Evolutionary conservation across 2,888 invertebrate genomes (phyloP), one percentile per base, ranked within the genome.

Genomic region (Drosophila meridiana): DNA sequence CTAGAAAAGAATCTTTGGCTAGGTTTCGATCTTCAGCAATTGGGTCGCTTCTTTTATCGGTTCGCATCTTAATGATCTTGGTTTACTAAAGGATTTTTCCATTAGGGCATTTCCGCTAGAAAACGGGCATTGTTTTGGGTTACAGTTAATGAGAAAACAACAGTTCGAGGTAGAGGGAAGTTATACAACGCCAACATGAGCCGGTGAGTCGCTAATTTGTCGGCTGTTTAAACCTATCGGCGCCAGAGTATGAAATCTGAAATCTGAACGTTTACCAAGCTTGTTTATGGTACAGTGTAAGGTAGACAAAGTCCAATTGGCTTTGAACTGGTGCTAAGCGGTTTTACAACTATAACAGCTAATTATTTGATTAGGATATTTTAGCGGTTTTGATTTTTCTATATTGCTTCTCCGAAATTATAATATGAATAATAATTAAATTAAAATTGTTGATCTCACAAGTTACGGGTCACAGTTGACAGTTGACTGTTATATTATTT

Each of bases 191-290:
- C 64, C 69, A 69, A 81, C 78, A 67, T 70, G 64, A 65, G 55
- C 34, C 42, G 52, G 28, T 26, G 28, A 36, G 14, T 36, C 34
- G 50, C 34, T 50, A 40, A 43, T 73, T 56, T 52, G 34, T 65
- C 73, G 57, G 13, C 50, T 73, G 74, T 47, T 77, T 45, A 36
- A 30, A 45, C 50, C 14, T 38, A 61, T n/a, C 71, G 82, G 77
- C 73, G 87, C 87, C 80, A 52, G 63, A 58, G 63, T 48, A 32
- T 69, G 89, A 79, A 87, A 84, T 77, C 63, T 58, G 88, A 84
- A 30, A 84, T 77, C 63, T 58, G 88, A 84, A 30, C 67, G 55
- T 48, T 34, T 55, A 8, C 13, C 66, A 57, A 59, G 59, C 43
- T 66, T 82, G 80, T 73, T 82, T 82, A 80, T 70, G 56, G 60